A percentile compares a stretch with the other conserved stretches of the same genome.
Evolutionary conservation across 2,888 invertebrate species (phyloP).

Genomic region (Microctonus brassicae): DNA sequence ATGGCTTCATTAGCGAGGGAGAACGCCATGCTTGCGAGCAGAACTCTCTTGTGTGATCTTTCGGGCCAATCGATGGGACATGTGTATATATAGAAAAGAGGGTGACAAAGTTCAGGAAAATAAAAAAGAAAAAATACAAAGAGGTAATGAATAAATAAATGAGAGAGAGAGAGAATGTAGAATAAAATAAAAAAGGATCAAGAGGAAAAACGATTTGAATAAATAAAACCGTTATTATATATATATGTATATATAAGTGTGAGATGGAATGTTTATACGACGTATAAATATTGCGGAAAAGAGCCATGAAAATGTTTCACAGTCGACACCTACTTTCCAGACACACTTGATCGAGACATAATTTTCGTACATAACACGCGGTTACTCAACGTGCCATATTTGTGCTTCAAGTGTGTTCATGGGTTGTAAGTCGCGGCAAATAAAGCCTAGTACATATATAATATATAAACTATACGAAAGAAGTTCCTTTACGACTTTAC

Average conservation of each 20-base stretch:
- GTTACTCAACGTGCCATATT: background rate
- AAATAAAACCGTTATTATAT: background rate
- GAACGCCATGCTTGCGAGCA: slow-evolving; percentile 2
- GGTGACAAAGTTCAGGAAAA: background rate
- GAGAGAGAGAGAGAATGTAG: too few species aligned
- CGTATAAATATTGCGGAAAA: background rate
- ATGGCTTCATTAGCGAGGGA: slow-evolving; percentile 45
- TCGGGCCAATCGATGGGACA: background rate
- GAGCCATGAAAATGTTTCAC: slow-evolving; percentile 2
- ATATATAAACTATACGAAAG: slow-evolving; percentile 2
- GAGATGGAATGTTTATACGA: background rate
- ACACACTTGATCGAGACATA: slow-evolving; percentile 17
- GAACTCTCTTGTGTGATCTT: slow-evolving; percentile 4
- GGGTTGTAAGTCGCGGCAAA: background rate
- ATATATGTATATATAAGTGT: background rate
- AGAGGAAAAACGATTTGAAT: background rate
- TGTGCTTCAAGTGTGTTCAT: slow-evolving; percentile 5
- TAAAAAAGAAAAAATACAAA: background rate
- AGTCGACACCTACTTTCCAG: slow-evolving; percentile 13
- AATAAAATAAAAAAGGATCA: background rate
- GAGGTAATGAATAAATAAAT: background rate
- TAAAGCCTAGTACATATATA: slow-evolving; percentile 14
- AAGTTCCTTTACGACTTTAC: slow-evolving; percentile 44
- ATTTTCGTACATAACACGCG: background rate
- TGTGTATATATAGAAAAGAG: background rate